Conservation (phyloP, 2,113 vertebrate species). For the Jaculus jaculus region DNA sequence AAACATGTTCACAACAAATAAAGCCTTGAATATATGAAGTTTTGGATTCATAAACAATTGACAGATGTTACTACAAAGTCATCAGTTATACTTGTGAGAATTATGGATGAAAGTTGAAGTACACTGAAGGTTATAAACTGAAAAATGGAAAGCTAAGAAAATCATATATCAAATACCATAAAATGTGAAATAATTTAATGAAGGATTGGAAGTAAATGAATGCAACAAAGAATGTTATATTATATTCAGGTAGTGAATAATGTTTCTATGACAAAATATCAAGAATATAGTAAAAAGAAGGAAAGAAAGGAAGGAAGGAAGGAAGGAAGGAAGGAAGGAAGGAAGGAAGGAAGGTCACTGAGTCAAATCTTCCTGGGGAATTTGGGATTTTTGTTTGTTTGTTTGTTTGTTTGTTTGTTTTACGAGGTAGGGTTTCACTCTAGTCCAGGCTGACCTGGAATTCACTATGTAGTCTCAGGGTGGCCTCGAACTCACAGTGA, state of each 20-base stretch:
- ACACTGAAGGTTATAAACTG: background rate
- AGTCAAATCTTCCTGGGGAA: background rate
- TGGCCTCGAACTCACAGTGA: too few species aligned
- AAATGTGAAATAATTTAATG: background rate
- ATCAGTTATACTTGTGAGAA: slow-evolving; percentile 16
- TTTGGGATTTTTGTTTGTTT: background rate
- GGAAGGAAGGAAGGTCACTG: too few species aligned
- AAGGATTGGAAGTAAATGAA: background rate
- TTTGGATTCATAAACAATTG: background rate
- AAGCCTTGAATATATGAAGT: background rate
- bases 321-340: too few species aligned
- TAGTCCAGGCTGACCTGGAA: too few species aligned
- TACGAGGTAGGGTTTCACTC: too few species aligned
- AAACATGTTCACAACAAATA: background rate
- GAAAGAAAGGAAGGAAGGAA: too few species aligned
- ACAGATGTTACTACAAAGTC: background rate
- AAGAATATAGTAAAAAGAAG: background rate
- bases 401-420: too few species aligned
- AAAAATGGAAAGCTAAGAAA: background rate
- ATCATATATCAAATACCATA: background rate
- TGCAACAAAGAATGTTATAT: background rate
- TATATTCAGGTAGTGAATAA: background rate
- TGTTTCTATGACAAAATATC: background rate
- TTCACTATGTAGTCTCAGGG: too few species aligned
- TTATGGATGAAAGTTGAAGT: background rate